Percentiles rank a stretch among this genome's conserved stretches.
phyloP scores from a whole-genome alignment of 2,797 vertebrate genomes.

The Falco rusticolus region DNA sequence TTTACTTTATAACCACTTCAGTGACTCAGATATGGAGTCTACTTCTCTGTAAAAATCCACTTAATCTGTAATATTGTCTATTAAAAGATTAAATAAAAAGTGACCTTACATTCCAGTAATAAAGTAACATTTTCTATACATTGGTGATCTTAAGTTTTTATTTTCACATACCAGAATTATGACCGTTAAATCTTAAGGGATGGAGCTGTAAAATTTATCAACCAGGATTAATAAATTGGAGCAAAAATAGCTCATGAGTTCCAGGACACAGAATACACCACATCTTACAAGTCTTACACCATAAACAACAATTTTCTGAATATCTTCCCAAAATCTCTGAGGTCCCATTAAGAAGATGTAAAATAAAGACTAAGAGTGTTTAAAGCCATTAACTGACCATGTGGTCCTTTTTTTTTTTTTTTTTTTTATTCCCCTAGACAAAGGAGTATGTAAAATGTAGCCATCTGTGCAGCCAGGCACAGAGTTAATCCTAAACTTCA shows the following conservation, averaged over 20 bases:
- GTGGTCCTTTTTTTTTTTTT: not conserved
- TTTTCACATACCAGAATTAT: not conserved
- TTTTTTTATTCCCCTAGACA: not conserved
- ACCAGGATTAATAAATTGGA: constrained; percentile 2
- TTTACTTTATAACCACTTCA: not conserved
- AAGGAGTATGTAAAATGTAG: constrained; percentile 18
- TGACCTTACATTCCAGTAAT: not conserved
- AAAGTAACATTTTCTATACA: not conserved
- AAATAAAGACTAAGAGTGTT: constrained; percentile 2
- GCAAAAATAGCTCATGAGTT: constrained; percentile 21
- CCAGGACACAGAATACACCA: not conserved
- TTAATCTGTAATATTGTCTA: not conserved
- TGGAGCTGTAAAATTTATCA: constrained; percentile 35
- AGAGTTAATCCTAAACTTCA: constrained; percentile 12
- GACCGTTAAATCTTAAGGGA: not conserved
- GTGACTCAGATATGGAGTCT: not conserved
- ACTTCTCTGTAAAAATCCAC: not conserved
- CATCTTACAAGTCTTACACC: not conserved
- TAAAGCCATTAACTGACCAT: constrained; percentile 26
- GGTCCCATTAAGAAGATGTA: constrained; percentile 3
- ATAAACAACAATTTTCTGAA: constrained; percentile 1
- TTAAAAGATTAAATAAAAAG: not conserved
- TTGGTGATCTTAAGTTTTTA: not conserved
- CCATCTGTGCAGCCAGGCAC: constrained; percentile 25
- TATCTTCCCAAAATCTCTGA: constrained; percentile 7